Conservation (phyloP, 2,113 vertebrate genomes). For the Syngnathus scovelli region DNA sequence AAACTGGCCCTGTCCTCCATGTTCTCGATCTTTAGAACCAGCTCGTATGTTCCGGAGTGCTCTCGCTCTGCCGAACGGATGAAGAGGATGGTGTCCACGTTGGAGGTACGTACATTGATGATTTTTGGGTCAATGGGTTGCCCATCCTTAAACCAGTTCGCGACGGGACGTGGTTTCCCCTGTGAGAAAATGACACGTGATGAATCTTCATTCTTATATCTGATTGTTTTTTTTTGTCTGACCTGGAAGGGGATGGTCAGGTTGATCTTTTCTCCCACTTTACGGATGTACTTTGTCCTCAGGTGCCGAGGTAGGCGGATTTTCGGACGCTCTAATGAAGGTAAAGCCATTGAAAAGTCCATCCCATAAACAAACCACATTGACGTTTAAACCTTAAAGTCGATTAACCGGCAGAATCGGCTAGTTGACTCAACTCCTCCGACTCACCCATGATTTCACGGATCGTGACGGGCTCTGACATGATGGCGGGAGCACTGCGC, state of each 20-base stretch:
- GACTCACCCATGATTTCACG: conserved; percentile 81
- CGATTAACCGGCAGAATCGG: too few relatives aligned
- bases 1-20: conserved; percentile 79
- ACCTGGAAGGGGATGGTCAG: conserved; percentile 88
- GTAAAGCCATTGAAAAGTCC: not conserved
- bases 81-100: conserved; percentile 80
- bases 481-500: conserved; percentile 69
- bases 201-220: not conserved
- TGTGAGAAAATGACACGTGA: not conserved
- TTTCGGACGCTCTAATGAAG: conserved; percentile 78
- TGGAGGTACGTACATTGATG: conserved; percentile 72
- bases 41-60: conserved; percentile 80
- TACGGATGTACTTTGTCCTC: conserved; percentile 79
- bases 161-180: conserved; percentile 83
- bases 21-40: conserved; percentile 81
- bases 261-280: conserved; percentile 83
- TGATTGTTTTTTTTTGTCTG: not conserved
- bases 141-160: conserved; percentile 81
- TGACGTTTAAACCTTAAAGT: too few relatives aligned
- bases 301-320: conserved; percentile 84
- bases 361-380: not conserved
- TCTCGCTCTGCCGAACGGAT: conserved; percentile 79
- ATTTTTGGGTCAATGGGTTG: conserved; percentile 73
- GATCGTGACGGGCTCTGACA: conserved; percentile 80
- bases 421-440: not conserved